Percentiles rank a stretch among this genome's conserved stretches.
Evolutionary conservation across 1,140 invertebrate genomes (phyloP).

Genomic region (Bombus impatiens): DNA sequence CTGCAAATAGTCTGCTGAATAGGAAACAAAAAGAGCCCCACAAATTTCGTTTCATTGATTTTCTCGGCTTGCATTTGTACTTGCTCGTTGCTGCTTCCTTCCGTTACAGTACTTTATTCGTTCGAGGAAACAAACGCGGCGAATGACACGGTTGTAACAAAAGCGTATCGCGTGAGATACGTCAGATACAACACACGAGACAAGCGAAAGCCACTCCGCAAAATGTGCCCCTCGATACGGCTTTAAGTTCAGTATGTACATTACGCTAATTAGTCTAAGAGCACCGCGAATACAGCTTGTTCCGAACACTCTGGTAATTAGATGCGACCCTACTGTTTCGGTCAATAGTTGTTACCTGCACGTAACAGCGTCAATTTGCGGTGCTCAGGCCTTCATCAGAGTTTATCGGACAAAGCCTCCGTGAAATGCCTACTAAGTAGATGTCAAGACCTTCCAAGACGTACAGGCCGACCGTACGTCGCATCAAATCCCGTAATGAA

Average conservation of each 20-base stretch:
- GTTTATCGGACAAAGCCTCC: constrained; percentile 28
- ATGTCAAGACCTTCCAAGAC: constrained; percentile 3
- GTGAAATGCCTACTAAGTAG: constrained; percentile 25
- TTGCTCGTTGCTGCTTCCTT: neutral
- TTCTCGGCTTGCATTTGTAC: neutral
- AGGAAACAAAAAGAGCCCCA: neutral
- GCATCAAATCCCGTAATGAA: neutral
- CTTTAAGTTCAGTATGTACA: constrained; percentile 13
- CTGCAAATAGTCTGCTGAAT: neutral
- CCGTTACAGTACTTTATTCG: neutral
- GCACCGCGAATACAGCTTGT: neutral
- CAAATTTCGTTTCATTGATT: neutral
- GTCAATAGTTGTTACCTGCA: constrained; percentile 28
- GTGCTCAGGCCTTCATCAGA: neutral
- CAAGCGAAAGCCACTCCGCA: neutral
- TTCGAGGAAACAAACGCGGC: neutral
- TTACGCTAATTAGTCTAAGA: constrained; percentile 39
- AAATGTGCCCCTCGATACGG: neutral
- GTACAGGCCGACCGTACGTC: no score
- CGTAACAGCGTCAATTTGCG: constrained; percentile 36
- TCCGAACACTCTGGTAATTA: constrained; percentile 42
- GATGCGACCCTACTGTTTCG: constrained; percentile 11
- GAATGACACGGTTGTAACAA: neutral
- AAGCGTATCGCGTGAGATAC: neutral
- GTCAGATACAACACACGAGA: neutral